phyloP scores from a whole-genome alignment of 2,797 vertebrate genomes.

The Bryconaethiops microstoma region DNA sequence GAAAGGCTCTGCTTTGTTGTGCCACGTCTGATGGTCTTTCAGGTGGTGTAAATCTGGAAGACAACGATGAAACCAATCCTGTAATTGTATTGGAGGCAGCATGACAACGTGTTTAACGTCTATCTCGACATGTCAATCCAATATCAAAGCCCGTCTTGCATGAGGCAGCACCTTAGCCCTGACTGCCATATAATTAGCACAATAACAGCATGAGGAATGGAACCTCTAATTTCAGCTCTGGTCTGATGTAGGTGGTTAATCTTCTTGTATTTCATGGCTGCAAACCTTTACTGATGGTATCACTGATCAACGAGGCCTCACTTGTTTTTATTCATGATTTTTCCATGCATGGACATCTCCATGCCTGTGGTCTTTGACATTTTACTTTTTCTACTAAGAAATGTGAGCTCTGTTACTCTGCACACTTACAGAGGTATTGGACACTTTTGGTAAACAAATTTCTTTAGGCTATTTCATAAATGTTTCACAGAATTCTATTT shows the following conservation, averaged over 20 bases:
- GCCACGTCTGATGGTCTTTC: slow-evolving; percentile 20
- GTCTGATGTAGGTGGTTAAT: not conserved
- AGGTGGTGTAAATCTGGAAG: not conserved
- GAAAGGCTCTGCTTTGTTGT: slow-evolving; percentile 20
- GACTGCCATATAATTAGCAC: slow-evolving; percentile 2
- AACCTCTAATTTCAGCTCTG: slow-evolving; percentile 9
- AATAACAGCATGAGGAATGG: not conserved
- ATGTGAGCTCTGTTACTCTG: no score
- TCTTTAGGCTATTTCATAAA: no score
- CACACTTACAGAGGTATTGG: no score
- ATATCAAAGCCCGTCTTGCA: not conserved
- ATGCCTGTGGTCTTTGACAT: not conserved
- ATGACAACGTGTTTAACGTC: not conserved
- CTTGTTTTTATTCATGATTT: not conserved
- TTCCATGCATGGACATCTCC: not conserved
- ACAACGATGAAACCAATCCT: slow-evolving; percentile 19
- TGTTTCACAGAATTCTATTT: no score
- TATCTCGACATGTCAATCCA: slow-evolving; percentile 15
- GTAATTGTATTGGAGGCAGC: not conserved
- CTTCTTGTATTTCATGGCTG: not conserved
- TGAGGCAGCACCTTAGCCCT: not conserved
- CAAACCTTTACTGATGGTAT: slow-evolving; percentile 11
- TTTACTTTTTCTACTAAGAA: not conserved
- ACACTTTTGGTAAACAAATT: no score
- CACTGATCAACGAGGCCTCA: not conserved